These are phyloP conservation scores for Apeltes quadracus DNA, from an alignment of 2,113 vertebrate genomes.

Conservation along the genomic window DNA sequence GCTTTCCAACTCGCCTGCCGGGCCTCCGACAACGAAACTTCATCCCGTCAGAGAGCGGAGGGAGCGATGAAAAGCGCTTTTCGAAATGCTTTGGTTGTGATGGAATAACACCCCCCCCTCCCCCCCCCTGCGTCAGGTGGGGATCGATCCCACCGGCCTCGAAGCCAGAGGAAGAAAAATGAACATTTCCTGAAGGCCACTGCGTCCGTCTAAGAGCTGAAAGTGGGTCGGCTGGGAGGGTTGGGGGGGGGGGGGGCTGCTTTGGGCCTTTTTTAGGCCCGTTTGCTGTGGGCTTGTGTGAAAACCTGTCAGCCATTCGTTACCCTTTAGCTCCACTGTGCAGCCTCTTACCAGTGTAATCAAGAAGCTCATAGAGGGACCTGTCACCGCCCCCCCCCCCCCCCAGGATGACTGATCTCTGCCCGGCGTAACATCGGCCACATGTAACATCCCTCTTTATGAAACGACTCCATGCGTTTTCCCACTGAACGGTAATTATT, in stretches of 20 bases:
- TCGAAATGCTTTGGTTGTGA: not conserved
- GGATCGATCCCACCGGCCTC: constrained; percentile 15
- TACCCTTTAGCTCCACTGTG: constrained; percentile 39
- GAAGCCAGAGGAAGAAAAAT: constrained; percentile 29
- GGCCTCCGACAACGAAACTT: not conserved
- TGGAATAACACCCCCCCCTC: constrained; percentile 2
- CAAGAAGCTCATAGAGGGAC: constrained; percentile 40
- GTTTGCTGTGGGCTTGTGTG: constrained; percentile 18
- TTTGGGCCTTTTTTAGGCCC: not conserved
- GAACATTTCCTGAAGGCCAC: constrained; percentile 13
- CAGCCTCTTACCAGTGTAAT: constrained; percentile 62
- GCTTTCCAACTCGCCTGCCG: no score
- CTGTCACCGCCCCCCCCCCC: constrained; percentile 47
- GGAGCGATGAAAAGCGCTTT: not conserved
- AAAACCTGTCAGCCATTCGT: constrained; percentile 65
- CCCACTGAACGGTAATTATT: constrained; percentile 32
- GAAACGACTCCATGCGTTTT: constrained; percentile 22
- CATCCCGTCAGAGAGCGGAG: not conserved
- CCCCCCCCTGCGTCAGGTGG: constrained; percentile 17
- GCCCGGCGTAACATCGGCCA: constrained; percentile 40
- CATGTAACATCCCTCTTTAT: constrained; percentile 44
- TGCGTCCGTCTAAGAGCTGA: constrained; percentile 19
- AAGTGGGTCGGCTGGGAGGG: constrained; percentile 62
- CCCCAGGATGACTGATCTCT: constrained; percentile 59
- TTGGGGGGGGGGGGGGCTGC: not conserved